A percentile compares a stretch with the other conserved stretches of the same genome.
Evolutionary conservation across 2,888 invertebrate genomes (phyloP).

Genomic region (Nowickia ferox): DNA sequence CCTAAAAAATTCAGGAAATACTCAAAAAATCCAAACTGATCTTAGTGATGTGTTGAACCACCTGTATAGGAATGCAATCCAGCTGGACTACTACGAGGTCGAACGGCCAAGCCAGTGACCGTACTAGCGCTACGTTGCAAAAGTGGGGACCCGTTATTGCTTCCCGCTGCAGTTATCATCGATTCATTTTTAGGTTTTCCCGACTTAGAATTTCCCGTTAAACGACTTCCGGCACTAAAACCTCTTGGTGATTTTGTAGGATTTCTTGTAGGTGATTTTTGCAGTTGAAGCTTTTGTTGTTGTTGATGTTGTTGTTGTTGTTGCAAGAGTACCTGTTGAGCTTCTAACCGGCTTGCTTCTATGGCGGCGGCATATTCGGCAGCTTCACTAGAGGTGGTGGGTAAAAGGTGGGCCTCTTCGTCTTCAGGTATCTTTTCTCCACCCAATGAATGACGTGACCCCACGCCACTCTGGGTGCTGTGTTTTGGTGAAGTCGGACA

Average conservation of each 20-base stretch:
- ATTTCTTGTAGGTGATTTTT: slow-evolving; percentile 62
- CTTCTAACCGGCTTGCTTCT: slow-evolving; percentile 71
- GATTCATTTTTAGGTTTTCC: slow-evolving; percentile 51
- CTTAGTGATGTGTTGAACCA: slow-evolving; percentile 73
- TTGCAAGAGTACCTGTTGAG: slow-evolving; percentile 55
- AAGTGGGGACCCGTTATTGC: slow-evolving; percentile 64
- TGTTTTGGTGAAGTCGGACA: slow-evolving; percentile 83
- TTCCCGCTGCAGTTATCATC: slow-evolving; percentile 44
- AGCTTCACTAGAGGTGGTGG: slow-evolving; percentile 78
- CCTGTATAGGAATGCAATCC: slow-evolving; percentile 91
- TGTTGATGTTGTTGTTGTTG: slow-evolving; percentile 69
- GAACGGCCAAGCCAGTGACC: slow-evolving; percentile 82
- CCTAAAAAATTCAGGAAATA: slow-evolving; percentile 81
- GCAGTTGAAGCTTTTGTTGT: slow-evolving; percentile 68
- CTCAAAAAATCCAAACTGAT: slow-evolving; percentile 51
- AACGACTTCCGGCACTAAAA: slow-evolving; percentile 76
- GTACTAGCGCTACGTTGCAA: slow-evolving; percentile 82
- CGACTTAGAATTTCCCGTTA: slow-evolving; percentile 54
- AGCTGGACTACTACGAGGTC: slow-evolving; percentile 91
- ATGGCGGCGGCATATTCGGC: slow-evolving; percentile 80
- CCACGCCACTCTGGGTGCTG: slow-evolving; percentile 77
- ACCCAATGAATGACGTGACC: slow-evolving; percentile 81
- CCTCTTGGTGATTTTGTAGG: slow-evolving; percentile 73
- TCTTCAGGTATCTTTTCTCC: slow-evolving; percentile 81
- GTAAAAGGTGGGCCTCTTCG: slow-evolving; percentile 77